Conservation (phyloP, 2,113 vertebrate genomes). For the Calypte anna region DNA sequence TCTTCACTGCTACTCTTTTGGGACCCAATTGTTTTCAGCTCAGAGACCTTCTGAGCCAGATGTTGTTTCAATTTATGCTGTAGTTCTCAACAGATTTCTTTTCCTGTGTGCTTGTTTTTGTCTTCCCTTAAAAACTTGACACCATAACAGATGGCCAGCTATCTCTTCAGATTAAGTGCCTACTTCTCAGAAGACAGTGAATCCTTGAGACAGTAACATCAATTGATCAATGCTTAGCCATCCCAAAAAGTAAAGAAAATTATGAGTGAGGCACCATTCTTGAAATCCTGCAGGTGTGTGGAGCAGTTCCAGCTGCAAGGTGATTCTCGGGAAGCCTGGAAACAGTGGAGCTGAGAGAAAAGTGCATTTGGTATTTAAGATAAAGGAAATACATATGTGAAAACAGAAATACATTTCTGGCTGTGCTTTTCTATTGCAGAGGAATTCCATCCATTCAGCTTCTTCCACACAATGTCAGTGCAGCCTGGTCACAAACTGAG, state of each 20-base stretch:
- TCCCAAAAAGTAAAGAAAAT: background rate
- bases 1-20: background rate
- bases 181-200: constrained; percentile 24
- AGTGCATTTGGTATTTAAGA: background rate
- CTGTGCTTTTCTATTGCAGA: background rate
- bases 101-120: background rate
- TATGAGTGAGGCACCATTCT: background rate
- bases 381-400: background rate
- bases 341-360: background rate
- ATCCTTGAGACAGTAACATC: background rate
- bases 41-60: background rate
- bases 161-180: constrained; percentile 8
- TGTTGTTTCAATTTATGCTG: background rate
- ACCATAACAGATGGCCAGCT: constrained; percentile 13
- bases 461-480: background rate
- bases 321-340: background rate
- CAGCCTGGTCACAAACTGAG: background rate
- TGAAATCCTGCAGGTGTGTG: background rate
- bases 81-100: background rate
- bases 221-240: background rate
- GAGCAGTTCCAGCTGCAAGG: background rate
- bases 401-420: background rate
- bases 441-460: background rate
- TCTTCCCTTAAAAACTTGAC: constrained; percentile 11
- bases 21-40: background rate